Conservation (phyloP, 2,113 vertebrate genomes). For the Orycteropus afer region DNA sequence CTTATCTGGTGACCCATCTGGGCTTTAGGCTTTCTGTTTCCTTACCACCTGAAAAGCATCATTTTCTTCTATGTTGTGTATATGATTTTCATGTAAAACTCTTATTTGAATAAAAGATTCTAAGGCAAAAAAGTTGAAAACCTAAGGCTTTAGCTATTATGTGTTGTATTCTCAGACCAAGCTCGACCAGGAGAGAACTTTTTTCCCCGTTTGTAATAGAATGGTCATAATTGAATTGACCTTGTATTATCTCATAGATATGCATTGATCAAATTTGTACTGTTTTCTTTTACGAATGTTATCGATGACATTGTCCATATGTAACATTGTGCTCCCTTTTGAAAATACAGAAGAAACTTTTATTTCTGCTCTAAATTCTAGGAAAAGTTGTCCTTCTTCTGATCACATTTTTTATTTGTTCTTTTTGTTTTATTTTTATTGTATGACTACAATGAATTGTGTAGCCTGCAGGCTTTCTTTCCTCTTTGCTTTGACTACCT, state of each 20-base stretch:
- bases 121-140: neutral
- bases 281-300: slow-evolving; percentile 1
- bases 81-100: neutral
- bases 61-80: neutral
- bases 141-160: neutral
- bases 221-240: neutral
- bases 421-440: neutral
- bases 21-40: neutral
- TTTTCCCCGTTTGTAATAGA: neutral
- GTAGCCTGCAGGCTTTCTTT: neutral
- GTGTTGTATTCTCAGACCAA: neutral
- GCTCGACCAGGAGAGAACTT: neutral
- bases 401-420: neutral
- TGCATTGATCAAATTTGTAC: neutral
- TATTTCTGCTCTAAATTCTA: neutral
- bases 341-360: neutral
- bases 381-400: neutral
- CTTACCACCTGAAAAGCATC: neutral
- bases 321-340: neutral
- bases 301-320: neutral
- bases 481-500: neutral
- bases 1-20: neutral
- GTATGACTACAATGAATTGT: neutral
- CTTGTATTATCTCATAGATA: neutral
- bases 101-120: neutral